A percentile compares a stretch with the other conserved stretches of the same genome.
phyloP scores from a whole-genome alignment of 2,797 vertebrate species.

The Cynopterus sphinx region DNA sequence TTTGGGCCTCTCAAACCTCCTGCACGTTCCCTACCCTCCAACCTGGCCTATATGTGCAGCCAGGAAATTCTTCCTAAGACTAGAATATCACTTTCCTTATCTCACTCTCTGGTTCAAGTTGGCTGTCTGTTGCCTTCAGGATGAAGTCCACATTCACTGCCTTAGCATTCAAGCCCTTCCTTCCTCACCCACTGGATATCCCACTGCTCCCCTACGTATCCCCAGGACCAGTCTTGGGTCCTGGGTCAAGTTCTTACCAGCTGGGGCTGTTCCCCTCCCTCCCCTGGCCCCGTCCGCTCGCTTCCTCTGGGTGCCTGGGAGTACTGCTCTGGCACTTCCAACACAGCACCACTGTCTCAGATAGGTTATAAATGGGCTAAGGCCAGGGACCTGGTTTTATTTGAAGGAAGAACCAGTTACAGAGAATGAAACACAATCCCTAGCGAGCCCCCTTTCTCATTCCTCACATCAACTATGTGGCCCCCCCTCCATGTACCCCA shows the following conservation, averaged over 20 bases:
- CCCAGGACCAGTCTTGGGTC: not conserved
- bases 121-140: not conserved
- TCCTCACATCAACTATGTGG: not conserved
- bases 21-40: not conserved
- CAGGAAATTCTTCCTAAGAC: not conserved
- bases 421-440: not conserved
- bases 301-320: not conserved
- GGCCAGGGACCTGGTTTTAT: not conserved
- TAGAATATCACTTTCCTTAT: not conserved
- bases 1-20: not conserved
- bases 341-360: not conserved
- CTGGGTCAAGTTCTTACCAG: not conserved
- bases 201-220: not conserved
- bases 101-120: not conserved
- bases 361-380: not conserved
- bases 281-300: accelerated
- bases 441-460: not conserved
- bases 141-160: not conserved
- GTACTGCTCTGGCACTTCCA: not conserved
- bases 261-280: not conserved
- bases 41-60: not conserved
- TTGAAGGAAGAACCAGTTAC: not conserved
- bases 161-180: not conserved
- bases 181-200: not conserved
- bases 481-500: not conserved